These are phyloP conservation scores for Lepisosteus oculatus DNA, from an alignment of 2,113 vertebrate species.

Conservation along the genomic window DNA sequence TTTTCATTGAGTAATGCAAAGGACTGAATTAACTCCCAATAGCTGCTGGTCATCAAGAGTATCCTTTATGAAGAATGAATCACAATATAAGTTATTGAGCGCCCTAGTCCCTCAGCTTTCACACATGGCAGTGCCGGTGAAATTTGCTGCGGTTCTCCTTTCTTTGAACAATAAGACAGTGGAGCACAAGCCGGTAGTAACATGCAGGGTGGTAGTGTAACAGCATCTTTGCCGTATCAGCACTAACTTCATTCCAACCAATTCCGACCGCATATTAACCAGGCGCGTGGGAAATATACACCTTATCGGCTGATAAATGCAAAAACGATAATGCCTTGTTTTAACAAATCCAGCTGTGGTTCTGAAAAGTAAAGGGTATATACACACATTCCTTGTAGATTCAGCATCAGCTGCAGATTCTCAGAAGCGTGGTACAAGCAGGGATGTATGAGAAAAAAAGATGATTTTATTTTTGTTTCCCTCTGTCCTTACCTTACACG, in stretches of 20 bases:
- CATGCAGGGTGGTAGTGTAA: no score
- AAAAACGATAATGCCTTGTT: background rate
- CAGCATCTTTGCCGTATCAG: constrained; percentile 33
- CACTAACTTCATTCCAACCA: constrained; percentile 13
- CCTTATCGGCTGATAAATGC: background rate
- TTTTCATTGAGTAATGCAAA: no score
- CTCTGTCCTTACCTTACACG: constrained; percentile 47
- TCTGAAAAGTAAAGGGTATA: constrained; percentile 1
- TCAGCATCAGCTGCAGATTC: constrained; percentile 10
- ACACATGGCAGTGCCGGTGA: no score
- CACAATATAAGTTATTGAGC: no score
- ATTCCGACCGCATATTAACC: constrained; percentile 3
- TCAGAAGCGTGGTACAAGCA: background rate
- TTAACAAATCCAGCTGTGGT: background rate
- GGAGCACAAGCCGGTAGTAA: no score
- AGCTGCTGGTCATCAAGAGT: no score
- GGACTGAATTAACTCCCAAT: no score
- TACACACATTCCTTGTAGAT: constrained; percentile 3
- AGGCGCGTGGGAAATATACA: background rate
- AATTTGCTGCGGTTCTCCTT: no score
- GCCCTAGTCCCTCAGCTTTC: no score
- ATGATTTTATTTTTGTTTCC: background rate
- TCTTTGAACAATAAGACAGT: no score
- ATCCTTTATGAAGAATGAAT: no score
- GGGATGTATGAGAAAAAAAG: background rate